phyloP scores from a whole-genome alignment of 2,797 vertebrate species.

The Oryzias dopingdopingensis region DNA sequence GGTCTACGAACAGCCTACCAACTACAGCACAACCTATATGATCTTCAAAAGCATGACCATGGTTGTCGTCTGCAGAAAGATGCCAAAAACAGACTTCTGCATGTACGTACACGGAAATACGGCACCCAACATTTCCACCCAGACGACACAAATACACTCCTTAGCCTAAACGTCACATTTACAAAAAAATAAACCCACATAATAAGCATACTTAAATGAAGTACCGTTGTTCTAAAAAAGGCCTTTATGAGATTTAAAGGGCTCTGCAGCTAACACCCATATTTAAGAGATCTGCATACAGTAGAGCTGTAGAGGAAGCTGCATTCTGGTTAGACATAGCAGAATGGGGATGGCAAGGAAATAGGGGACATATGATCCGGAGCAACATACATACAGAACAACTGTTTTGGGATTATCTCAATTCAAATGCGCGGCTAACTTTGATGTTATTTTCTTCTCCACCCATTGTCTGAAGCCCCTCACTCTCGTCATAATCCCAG shows the following conservation, averaged over 20 bases:
- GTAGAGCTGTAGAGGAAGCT: slow-evolving; percentile 57
- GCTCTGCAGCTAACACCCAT: slow-evolving; percentile 57
- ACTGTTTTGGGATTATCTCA: slow-evolving; percentile 78
- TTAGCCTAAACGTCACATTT: slow-evolving; percentile 40
- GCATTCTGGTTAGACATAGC: slow-evolving; percentile 57
- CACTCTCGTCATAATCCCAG: slow-evolving; percentile 72
- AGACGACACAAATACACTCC: slow-evolving; percentile 26
- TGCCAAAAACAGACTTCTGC: slow-evolving; percentile 8
- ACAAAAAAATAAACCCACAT: slow-evolving; percentile 31
- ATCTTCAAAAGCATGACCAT: too few relatives aligned
- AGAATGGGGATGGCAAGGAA: slow-evolving; percentile 51
- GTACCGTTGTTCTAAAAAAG: slow-evolving; percentile 54
- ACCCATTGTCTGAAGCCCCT: slow-evolving; percentile 75
- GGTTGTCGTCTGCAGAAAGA: slow-evolving; percentile 8
- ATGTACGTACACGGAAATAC: neutral
- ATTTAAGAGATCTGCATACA: slow-evolving; percentile 64
- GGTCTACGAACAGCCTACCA: too few relatives aligned
- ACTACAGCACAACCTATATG: too few relatives aligned
- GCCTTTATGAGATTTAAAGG: slow-evolving; percentile 59
- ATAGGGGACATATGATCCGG: slow-evolving; percentile 69
- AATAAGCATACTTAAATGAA: slow-evolving; percentile 58
- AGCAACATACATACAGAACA: slow-evolving; percentile 68
- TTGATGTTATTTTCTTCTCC: slow-evolving; percentile 79
- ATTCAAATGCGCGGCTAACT: slow-evolving; percentile 73
- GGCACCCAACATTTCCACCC: slow-evolving; percentile 10